Conservation (phyloP, 1,140 invertebrate species). For the Xylocopa sonorina region DNA sequence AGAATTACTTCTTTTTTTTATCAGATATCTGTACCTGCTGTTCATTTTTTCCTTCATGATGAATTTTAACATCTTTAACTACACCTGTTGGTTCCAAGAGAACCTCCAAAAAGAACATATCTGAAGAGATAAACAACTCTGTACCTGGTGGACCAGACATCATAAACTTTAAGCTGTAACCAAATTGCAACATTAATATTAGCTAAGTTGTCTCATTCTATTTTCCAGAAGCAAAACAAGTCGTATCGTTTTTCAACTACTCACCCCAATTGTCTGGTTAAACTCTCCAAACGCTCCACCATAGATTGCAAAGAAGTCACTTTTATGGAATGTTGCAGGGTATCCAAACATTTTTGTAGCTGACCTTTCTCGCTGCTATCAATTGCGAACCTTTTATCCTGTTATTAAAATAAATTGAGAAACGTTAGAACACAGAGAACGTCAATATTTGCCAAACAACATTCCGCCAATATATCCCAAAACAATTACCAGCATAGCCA, state of each 20-base stretch:
- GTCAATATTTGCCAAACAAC: background rate
- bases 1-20: background rate
- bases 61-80: slow-evolving; percentile 96
- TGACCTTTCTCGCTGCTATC: slow-evolving; percentile 92
- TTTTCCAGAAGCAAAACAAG: background rate
- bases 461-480: background rate
- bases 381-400: slow-evolving; percentile 92
- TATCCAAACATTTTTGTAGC: slow-evolving; percentile 94
- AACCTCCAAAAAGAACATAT: slow-evolving; percentile 98
- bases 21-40: slow-evolving; percentile 79
- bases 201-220: background rate
- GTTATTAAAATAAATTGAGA: slow-evolving; percentile 59
- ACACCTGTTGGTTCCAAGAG: slow-evolving; percentile 90
- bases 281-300: slow-evolving; percentile 94
- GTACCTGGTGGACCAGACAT: slow-evolving; percentile 87
- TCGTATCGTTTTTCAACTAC: slow-evolving; percentile 2
- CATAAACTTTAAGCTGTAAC: slow-evolving; percentile 89
- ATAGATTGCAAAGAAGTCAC: slow-evolving; percentile 94
- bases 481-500: slow-evolving; percentile 89
- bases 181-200: slow-evolving; percentile 51
- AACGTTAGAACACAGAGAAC: too few species aligned
- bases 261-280: slow-evolving; percentile 93
- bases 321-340: slow-evolving; percentile 96
- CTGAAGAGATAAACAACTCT: slow-evolving; percentile 95
- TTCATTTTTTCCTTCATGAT: slow-evolving; percentile 91